Evolutionary conservation across 2,888 invertebrate genomes (phyloP).

Genomic region (Isoperla grammatica): DNA sequence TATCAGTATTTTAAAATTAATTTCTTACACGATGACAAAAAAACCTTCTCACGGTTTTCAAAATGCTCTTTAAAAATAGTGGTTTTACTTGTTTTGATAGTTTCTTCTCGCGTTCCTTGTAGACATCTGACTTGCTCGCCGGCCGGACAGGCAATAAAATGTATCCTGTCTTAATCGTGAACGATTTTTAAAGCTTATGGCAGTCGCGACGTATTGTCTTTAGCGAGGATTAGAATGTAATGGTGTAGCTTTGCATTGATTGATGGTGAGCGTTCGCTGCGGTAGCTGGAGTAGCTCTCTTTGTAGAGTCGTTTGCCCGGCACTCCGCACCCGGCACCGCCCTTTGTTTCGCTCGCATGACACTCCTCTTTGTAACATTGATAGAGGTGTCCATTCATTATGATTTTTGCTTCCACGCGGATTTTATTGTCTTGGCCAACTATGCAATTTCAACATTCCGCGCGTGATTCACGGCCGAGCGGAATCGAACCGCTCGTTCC

Average conservation of each 20-base stretch:
- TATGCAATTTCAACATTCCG: constrained; percentile 27
- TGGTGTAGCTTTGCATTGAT: constrained; percentile 17
- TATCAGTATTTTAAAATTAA: no score
- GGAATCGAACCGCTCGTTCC: constrained; percentile 11
- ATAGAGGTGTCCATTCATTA: constrained; percentile 29
- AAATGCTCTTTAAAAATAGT: no score
- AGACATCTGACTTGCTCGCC: no score
- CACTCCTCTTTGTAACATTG: constrained; percentile 26
- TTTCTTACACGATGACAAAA: no score
- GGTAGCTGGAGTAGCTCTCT: background rate
- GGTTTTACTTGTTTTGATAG: no score
- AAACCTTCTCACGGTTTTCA: no score
- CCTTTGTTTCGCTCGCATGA: constrained; percentile 27
- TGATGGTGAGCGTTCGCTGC: constrained; percentile 16
- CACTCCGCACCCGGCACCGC: no score
- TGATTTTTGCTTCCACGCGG: constrained; percentile 25
- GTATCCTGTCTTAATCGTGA: no score
- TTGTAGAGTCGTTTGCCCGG: constrained; percentile 17
- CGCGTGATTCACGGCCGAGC: constrained; percentile 25
- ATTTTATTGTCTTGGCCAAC: constrained; percentile 26
- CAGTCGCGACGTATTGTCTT: background rate
- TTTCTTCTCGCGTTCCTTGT: no score
- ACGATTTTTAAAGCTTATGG: background rate
- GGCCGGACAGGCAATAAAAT: no score
- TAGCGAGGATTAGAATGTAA: background rate